Percentiles rank a stretch among this genome's conserved stretches.
phyloP scores from a whole-genome alignment of 2,888 invertebrate species.

The Ichneumoninae sp. region DNA sequence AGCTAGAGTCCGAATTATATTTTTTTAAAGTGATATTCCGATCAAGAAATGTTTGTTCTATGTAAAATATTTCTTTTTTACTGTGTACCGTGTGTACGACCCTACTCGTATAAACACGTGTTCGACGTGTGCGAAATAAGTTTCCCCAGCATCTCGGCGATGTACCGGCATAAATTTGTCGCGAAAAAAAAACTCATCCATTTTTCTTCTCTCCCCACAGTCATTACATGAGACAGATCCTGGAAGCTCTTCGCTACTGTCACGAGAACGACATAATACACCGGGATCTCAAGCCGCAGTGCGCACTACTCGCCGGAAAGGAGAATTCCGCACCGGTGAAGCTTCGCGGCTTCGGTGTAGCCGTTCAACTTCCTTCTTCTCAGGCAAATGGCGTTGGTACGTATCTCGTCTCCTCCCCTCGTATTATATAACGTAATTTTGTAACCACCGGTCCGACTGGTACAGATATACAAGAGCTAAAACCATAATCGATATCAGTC shows the following conservation, averaged over 20 bases:
- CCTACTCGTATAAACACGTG: neutral
- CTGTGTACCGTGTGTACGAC: neutral
- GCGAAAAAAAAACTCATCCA: neutral
- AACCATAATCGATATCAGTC: conserved; percentile 1
- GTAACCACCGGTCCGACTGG: neutral
- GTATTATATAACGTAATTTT: conserved; percentile 7
- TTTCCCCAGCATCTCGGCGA: neutral
- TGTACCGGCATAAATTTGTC: neutral
- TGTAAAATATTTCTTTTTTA: neutral
- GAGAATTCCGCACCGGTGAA: conserved; percentile 99
- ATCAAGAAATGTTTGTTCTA: neutral
- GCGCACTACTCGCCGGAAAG: conserved; percentile 96
- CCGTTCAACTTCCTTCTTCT: conserved; percentile 94
- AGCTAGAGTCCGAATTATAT: too few relatives aligned
- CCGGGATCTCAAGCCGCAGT: conserved; percentile 98
- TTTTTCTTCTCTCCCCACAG: conserved; percentile 86
- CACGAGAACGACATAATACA: conserved; percentile 99
- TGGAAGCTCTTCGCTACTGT: conserved; percentile 98
- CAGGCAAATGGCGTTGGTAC: conserved; percentile 88
- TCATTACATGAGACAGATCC: conserved; percentile 99
- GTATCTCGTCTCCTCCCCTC: conserved; percentile 71
- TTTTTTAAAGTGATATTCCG: neutral
- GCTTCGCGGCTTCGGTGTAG: conserved; percentile 98
- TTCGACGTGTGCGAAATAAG: neutral
- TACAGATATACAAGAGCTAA: neutral